Conservation (phyloP, 2,888 invertebrate species). For the Branchipolynoe longqiensis region DNA sequence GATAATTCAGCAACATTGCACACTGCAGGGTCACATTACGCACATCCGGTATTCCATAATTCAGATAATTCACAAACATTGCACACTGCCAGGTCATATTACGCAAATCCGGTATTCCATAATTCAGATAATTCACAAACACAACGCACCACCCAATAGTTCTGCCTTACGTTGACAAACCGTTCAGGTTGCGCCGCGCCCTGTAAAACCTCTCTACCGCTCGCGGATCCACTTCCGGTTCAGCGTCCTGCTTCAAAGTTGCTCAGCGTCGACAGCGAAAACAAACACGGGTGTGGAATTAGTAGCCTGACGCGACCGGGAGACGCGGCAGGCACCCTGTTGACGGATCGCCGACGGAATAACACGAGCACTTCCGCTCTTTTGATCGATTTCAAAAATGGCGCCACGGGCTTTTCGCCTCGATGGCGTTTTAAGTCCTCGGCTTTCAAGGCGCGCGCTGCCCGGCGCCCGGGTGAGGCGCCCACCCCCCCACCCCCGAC, state of each 20-base stretch:
- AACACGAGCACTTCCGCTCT: neutral
- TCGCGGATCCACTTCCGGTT: constrained; percentile 34
- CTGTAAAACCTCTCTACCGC: constrained; percentile 42
- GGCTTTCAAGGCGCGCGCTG: too few relatives aligned
- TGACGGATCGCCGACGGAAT: constrained; percentile 5
- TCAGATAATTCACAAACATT: too few relatives aligned
- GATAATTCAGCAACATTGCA: too few relatives aligned
- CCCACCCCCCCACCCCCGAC: too few relatives aligned
- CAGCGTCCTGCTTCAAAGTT: constrained; percentile 22
- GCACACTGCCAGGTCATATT: too few relatives aligned
- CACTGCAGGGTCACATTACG: constrained; percentile 41
- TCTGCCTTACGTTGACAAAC: too few relatives aligned
- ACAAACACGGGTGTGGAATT: constrained; percentile 49
- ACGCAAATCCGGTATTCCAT: too few relatives aligned
- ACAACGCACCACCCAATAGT: too few relatives aligned
- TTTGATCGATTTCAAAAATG: constrained; percentile 55
- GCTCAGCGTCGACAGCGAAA: constrained; percentile 49
- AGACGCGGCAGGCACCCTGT: neutral
- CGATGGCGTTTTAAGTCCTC: constrained; percentile 9
- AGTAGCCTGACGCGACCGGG: constrained; percentile 22
- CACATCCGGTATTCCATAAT: constrained; percentile 46
- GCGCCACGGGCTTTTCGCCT: constrained; percentile 7
- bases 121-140: too few relatives aligned
- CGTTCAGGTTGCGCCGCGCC: too few relatives aligned
- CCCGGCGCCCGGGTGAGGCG: too few relatives aligned